These are phyloP conservation scores for Fissipunctia ypsillon DNA, from an alignment of 2,888 invertebrate genomes.

Conservation along the genomic window DNA sequence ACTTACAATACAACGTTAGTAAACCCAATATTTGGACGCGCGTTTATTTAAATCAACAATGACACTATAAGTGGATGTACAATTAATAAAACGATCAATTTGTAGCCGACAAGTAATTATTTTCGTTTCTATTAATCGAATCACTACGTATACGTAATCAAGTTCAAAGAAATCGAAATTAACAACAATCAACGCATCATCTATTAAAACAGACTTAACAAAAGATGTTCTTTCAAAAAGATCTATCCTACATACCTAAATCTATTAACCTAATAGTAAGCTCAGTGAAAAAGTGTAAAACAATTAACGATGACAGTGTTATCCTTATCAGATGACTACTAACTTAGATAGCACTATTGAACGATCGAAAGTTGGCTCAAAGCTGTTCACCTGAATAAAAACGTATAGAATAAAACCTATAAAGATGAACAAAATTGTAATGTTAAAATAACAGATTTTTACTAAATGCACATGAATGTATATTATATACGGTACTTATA, in stretches of 20 bases:
- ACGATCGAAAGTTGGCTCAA: slow-evolving; percentile 11
- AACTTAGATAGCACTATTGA: neutral
- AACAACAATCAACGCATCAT: slow-evolving; percentile 9
- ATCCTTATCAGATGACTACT: slow-evolving; percentile 4
- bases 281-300: slow-evolving; percentile 15
- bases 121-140: neutral
- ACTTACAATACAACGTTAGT: too few species aligned
- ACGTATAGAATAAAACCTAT: neutral
- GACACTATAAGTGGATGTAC: neutral
- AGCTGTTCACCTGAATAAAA: slow-evolving; percentile 2
- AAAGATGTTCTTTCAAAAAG: slow-evolving; percentile 14
- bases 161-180: slow-evolving; percentile 28
- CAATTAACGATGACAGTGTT: slow-evolving; percentile 24
- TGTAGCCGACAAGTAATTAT: neutral
- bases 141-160: neutral
- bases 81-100: neutral
- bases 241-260: slow-evolving; percentile 4
- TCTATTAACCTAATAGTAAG: slow-evolving; percentile 39
- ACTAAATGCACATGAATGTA: too few species aligned
- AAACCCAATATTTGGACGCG: neutral
- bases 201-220: slow-evolving; percentile 8
- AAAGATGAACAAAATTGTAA: too few species aligned
- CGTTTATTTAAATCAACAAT: neutral
- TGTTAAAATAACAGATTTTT: too few species aligned
- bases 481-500: too few species aligned